These are phyloP conservation scores for Bombus soroeensis DNA, from an alignment of 1,140 invertebrate species.

Conservation along the genomic window DNA sequence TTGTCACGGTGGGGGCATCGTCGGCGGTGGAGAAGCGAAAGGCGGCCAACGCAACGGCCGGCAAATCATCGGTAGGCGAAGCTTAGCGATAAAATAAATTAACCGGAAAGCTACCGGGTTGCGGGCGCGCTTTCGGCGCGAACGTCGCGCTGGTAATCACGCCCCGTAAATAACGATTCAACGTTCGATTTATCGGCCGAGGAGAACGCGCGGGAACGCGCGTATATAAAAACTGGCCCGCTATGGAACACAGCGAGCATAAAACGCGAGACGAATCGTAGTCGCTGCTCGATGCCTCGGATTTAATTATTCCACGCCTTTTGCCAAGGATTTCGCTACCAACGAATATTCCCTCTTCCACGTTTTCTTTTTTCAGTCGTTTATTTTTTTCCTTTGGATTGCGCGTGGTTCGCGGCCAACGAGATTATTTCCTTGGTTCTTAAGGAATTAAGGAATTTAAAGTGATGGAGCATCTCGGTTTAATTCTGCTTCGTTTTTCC, in stretches of 20 bases:
- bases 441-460: not conserved
- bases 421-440: not conserved
- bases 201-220: not conserved
- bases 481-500: too few species aligned
- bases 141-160: constrained; percentile 66
- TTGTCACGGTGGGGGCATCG: constrained; percentile 3
- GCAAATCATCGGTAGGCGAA: constrained; percentile 62
- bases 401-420: not conserved
- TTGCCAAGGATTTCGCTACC: not conserved
- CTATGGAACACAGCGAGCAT: not conserved
- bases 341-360: not conserved
- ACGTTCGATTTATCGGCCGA: constrained; percentile 68
- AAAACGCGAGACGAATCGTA: constrained; percentile 27
- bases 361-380: not conserved
- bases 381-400: not conserved
- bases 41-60: not conserved
- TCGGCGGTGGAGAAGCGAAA: constrained; percentile 12
- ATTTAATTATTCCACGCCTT: constrained; percentile 18
- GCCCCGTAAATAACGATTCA: constrained; percentile 72
- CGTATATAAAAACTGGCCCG: too few species aligned
- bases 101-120: constrained; percentile 73
- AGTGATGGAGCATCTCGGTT: too few species aligned
- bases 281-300: not conserved
- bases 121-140: constrained; percentile 58
- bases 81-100: constrained; percentile 76